Evolutionary conservation across 2,888 invertebrate genomes (phyloP), one percentile per base, ranked within the genome.

Genomic region (Rotaria sp.): DNA sequence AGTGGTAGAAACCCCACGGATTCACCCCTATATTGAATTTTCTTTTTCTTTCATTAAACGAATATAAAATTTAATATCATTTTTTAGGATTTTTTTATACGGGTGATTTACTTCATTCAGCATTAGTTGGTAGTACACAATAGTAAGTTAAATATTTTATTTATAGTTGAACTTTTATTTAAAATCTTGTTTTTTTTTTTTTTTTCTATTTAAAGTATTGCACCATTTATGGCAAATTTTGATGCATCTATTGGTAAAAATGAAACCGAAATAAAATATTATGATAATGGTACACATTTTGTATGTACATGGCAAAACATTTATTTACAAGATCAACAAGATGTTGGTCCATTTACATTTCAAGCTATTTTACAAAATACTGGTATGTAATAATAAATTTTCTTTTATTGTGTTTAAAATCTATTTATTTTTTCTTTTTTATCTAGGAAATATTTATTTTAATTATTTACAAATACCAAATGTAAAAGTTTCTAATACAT

Each of bases 181-280:
- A 13, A 45, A 45, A 30, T 2, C 4, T 30, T 2, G 18, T 5
- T n/a, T 2, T 30, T 26, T n/a, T 13, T n/a, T n/a, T 8, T 21
- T 30, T 30, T 30, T 67, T n/a, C 35, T 15, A 35, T 15, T 67
- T 30, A 5, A 35, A 67, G 67, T 45, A 96, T 98, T 87, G 98
- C 98, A 4, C 98, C 99, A 0, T 92, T 99, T 85, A 99, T 99
- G 98, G 97, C 97, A 59, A 98, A 99, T 92, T 99, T 99, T 91
- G 97, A 99, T 91, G 96, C 97, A 0, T 94, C 94, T 85, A 91
- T 94, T 85, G 80, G 45, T 45, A 94, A 94, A 10, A 93, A 94
- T 88, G 93, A 94, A 88, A 96, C 96, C 85, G 93, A 92, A 50
- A 86, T 86, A 26, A 85, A 38, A n/a, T 85, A 86, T 85, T 75